A percentile compares a stretch with the other conserved stretches of the same genome.
Conservation (phyloP, 2,888 invertebrate genomes). For the Zonitis immaculata region DNA sequence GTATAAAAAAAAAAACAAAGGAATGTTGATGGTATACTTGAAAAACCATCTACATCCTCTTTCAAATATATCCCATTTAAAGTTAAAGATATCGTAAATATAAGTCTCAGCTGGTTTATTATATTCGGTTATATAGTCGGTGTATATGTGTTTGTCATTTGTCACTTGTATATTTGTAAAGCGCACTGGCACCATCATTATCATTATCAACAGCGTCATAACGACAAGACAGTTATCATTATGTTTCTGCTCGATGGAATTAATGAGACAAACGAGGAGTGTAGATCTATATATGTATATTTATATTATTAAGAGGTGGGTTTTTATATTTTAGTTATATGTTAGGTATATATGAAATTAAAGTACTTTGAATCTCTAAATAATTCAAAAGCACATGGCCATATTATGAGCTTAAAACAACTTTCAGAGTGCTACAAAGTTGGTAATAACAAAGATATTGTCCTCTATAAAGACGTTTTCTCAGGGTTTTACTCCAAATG, state of each 20-base stretch:
- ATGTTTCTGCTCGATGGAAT: constrained; percentile 1
- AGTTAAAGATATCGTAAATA: background rate
- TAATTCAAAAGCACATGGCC: background rate
- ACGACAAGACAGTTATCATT: constrained; percentile 8
- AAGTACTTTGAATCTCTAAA: background rate
- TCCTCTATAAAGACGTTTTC: background rate
- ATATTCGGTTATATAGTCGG: too few species aligned
- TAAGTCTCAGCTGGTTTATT: background rate
- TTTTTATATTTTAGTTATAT: too few species aligned
- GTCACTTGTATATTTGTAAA: constrained; percentile 11
- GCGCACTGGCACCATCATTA: constrained; percentile 1
- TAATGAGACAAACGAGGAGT: constrained; percentile 15
- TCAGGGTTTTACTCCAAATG: background rate
- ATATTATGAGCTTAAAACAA: background rate
- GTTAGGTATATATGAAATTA: too few species aligned
- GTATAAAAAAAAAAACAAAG: constrained; percentile 19
- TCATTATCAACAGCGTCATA: background rate
- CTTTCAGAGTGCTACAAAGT: background rate
- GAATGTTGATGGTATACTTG: background rate
- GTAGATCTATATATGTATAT: too few species aligned
- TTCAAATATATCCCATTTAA: background rate
- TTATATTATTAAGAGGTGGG: too few species aligned
- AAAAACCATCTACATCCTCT: background rate
- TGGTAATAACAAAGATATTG: background rate
- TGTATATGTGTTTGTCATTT: constrained; percentile 5